Evolutionary conservation across 2,888 invertebrate genomes (phyloP).

Genomic region (Harmothoe impar): DNA sequence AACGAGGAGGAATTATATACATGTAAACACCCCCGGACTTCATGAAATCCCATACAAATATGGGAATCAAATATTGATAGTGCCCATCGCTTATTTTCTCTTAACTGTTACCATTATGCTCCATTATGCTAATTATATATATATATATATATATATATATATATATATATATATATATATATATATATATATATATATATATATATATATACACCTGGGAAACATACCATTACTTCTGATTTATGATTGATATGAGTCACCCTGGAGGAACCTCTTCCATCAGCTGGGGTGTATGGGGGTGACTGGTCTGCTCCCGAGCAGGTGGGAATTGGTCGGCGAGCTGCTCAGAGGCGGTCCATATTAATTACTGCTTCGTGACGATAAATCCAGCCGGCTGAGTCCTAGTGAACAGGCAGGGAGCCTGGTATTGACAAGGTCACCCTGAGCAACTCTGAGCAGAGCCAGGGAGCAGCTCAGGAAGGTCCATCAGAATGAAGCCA

Average conservation of each 20-base stretch:
- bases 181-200: too few species aligned
- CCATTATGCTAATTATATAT: too few species aligned
- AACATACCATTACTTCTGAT: background rate
- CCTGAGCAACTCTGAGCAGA: background rate
- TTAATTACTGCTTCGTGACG: background rate
- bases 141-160: too few species aligned
- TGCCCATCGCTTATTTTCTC: too few species aligned
- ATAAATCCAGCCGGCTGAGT: background rate
- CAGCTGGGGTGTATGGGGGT: background rate
- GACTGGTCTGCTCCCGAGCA: background rate
- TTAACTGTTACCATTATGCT: too few species aligned
- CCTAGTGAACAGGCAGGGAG: background rate
- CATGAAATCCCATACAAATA: too few species aligned
- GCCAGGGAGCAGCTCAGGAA: background rate
- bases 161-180: too few species aligned
- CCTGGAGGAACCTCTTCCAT: background rate
- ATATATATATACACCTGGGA: too few species aligned
- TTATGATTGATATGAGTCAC: background rate
- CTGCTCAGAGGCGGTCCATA: conserved; percentile 3
- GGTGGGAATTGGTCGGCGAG: background rate
- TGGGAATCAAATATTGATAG: too few species aligned
- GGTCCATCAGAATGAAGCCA: too few species aligned
- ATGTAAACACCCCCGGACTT: too few species aligned
- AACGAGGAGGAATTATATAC: too few species aligned
- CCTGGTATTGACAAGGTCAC: background rate